phyloP scores from a whole-genome alignment of 1,140 invertebrate species.

The Lordiphosa clarofinis region DNA sequence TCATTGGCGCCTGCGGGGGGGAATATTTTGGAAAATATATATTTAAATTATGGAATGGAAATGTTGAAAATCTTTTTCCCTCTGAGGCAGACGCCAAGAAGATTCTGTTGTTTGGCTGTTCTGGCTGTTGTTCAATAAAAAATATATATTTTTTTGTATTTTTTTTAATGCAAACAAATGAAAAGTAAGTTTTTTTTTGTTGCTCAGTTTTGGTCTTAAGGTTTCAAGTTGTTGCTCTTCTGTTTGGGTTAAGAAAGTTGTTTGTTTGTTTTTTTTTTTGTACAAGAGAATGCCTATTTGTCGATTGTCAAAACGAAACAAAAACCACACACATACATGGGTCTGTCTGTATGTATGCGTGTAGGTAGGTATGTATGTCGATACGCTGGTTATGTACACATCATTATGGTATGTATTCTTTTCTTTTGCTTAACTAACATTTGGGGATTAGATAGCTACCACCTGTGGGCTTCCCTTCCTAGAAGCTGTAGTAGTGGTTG shows the following conservation, averaged over 20 bases:
- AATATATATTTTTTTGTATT: constrained; percentile 15
- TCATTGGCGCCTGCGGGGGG: constrained; percentile 43
- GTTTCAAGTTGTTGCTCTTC: constrained; percentile 29
- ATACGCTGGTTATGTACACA: constrained; percentile 17
- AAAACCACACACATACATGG: constrained; percentile 48
- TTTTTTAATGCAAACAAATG: constrained; percentile 30
- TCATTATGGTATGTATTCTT: neutral
- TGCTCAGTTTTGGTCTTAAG: constrained; percentile 54
- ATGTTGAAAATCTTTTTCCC: constrained; percentile 16
- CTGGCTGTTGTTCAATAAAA: constrained; percentile 37
- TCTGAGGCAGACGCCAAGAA: constrained; percentile 32
- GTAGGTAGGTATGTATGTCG: constrained; percentile 5
- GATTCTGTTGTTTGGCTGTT: constrained; percentile 43
- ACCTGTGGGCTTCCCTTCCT: constrained; percentile 8
- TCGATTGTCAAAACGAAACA: constrained; percentile 80
- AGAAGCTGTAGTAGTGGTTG: constrained; percentile 71
- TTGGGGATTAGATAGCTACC: no score
- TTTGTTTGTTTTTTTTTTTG: constrained; percentile 39
- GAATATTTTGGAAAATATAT: constrained; percentile 3
- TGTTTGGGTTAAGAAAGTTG: constrained; percentile 23
- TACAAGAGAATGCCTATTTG: constrained; percentile 80
- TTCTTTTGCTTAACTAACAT: neutral
- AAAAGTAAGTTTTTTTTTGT: constrained; percentile 38
- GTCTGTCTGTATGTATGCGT: constrained; percentile 41
- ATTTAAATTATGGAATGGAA: constrained; percentile 40